Conservation (phyloP, 2,888 invertebrate genomes). For the Drosophila fulvimacula region DNA sequence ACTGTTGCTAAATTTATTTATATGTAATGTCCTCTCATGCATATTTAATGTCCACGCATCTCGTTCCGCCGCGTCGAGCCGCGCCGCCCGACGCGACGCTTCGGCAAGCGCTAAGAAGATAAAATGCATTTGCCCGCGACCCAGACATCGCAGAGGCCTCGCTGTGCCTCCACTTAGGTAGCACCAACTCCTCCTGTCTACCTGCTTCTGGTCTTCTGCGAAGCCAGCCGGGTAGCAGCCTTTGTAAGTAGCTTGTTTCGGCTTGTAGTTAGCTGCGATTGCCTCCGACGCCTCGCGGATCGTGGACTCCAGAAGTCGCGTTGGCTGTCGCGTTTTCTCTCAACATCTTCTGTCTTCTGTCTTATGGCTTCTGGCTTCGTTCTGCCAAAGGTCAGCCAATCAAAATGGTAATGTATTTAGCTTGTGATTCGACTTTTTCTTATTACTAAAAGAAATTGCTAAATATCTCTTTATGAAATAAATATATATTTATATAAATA, state of each 20-base stretch:
- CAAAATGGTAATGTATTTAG: constrained; percentile 7
- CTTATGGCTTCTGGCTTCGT: neutral
- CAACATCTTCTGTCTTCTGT: neutral
- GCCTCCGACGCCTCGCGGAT: constrained; percentile 20
- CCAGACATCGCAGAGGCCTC: constrained; percentile 11
- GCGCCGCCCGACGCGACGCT: neutral
- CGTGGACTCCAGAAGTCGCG: constrained; percentile 25
- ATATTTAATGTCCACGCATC: constrained; percentile 81
- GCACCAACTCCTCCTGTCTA: constrained; percentile 4
- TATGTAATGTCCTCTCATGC: constrained; percentile 80
- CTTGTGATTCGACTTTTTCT: neutral
- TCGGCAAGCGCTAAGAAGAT: constrained; percentile 30
- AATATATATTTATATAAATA: no score
- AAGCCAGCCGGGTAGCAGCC: constrained; percentile 55
- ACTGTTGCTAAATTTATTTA: constrained; percentile 81
- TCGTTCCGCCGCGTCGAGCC: constrained; percentile 28
- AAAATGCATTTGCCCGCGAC: constrained; percentile 68
- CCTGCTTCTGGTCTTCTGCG: constrained; percentile 63
- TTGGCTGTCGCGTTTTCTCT: constrained; percentile 2
- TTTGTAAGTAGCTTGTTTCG: constrained; percentile 61
- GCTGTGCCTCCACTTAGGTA: constrained; percentile 9
- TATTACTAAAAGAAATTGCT: neutral
- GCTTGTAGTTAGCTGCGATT: constrained; percentile 52
- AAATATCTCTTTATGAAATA: neutral
- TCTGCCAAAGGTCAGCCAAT: neutral